Percentiles rank a stretch among this genome's conserved stretches.
Evolutionary conservation across 1,140 invertebrate species (phyloP).

Genomic region (Euura saliciscinereae): DNA sequence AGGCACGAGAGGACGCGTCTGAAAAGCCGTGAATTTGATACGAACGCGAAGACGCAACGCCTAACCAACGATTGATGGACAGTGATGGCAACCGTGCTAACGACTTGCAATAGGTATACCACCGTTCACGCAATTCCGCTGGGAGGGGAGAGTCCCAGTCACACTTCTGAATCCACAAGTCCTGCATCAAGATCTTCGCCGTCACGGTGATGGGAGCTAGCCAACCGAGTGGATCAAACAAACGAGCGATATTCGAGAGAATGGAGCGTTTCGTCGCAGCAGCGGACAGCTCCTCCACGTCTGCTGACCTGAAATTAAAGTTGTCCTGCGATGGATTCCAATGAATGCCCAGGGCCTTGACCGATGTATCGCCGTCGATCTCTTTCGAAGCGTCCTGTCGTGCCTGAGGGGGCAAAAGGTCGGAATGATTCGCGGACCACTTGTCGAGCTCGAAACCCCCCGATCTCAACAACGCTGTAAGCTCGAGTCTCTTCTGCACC

Average conservation of each 20-base stretch:
- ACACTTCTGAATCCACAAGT: constrained; percentile 1
- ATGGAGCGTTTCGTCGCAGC: constrained; percentile 3
- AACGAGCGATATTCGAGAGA: constrained; percentile 21
- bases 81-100: not conserved
- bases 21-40: constrained; percentile 40
- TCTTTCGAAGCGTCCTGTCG: not conserved
- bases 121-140: not conserved
- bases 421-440: not conserved
- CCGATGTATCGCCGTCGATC: not conserved
- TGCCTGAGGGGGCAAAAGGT: not conserved
- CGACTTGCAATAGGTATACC: not conserved
- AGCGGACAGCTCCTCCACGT: not conserved
- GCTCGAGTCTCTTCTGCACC: constrained; percentile 14
- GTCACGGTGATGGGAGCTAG: constrained; percentile 44
- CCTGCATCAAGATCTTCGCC: constrained; percentile 38
- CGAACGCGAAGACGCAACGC: not conserved
- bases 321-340: not conserved
- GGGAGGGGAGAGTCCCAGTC: constrained; percentile 9
- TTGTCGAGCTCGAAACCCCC: constrained; percentile 17
- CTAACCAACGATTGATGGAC: not conserved
- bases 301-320: not conserved
- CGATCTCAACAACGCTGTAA: constrained; percentile 19
- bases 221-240: constrained; percentile 48
- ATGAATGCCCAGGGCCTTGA: not conserved
- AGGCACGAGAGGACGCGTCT: constrained; percentile 47